phyloP scores from a whole-genome alignment of 2,888 invertebrate genomes.

The Lasioglossum calceatum region DNA sequence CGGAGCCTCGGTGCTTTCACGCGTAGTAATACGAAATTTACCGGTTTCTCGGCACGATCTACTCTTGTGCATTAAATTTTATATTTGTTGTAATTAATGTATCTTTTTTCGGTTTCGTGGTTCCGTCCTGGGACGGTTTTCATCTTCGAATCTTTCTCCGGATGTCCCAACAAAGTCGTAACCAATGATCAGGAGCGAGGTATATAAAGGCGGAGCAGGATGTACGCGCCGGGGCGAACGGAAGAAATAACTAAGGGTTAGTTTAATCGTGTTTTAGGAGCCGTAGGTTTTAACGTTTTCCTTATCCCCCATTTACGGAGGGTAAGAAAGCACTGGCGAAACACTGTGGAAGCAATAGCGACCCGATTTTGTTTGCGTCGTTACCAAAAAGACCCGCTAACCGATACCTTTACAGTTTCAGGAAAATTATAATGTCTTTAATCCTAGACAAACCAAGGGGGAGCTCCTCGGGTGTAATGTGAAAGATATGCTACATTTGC shows the following conservation, averaged over 20 bases:
- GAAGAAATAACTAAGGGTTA: constrained; percentile 82
- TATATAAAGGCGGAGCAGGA: constrained; percentile 55
- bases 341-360: constrained; percentile 18
- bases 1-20: constrained; percentile 19
- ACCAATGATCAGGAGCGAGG: constrained; percentile 75
- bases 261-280: constrained; percentile 81
- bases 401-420: constrained; percentile 66
- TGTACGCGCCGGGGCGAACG: constrained; percentile 59
- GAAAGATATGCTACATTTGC: not conserved
- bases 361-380: constrained; percentile 9
- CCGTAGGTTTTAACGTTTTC: constrained; percentile 61
- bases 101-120: not conserved
- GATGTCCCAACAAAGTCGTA: constrained; percentile 78
- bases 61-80: not conserved
- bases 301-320: constrained; percentile 54
- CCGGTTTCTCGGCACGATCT: not conserved
- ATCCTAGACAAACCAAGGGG: not conserved
- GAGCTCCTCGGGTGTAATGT: not conserved
- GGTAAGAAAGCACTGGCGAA: constrained; percentile 34
- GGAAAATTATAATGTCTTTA: not conserved
- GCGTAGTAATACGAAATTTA: not conserved
- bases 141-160: constrained; percentile 61
- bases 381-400: constrained; percentile 51
- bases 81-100: not conserved
- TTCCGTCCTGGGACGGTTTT: not conserved